A percentile compares a stretch with the other conserved stretches of the same genome.
These are phyloP conservation scores for Apocrypta bakeri DNA, from an alignment of 1,140 invertebrate genomes.

Conservation along the genomic window DNA sequence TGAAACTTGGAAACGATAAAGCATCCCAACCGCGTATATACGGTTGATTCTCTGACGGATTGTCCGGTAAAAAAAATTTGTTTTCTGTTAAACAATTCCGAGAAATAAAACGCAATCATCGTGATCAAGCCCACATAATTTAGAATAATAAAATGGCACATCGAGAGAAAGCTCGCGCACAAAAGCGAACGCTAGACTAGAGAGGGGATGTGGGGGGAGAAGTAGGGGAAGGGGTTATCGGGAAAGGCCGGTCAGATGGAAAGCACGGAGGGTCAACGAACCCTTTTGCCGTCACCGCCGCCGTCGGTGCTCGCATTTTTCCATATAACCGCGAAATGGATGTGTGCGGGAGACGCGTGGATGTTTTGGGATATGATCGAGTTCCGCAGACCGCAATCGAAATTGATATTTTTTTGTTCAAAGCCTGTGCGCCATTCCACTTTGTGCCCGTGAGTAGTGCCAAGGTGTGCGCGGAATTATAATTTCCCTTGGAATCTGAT, in stretches of 20 bases:
- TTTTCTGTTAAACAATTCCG: not conserved
- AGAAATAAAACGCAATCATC: not conserved
- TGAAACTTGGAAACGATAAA: not conserved
- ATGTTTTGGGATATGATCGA: slow-evolving; percentile 62
- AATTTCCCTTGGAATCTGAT: too few species aligned
- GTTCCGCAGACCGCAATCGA: slow-evolving; percentile 62
- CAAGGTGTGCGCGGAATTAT: too few species aligned
- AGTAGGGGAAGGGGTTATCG: not conserved
- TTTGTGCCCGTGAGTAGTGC: too few species aligned
- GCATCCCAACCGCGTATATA: not conserved
- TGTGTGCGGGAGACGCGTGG: slow-evolving; percentile 48
- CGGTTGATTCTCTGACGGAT: too few species aligned
- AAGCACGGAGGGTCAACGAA: slow-evolving; percentile 38
- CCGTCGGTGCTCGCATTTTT: not conserved
- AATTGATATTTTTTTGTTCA: slow-evolving; percentile 63
- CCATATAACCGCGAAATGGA: slow-evolving; percentile 1
- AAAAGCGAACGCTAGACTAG: not conserved
- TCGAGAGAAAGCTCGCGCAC: not conserved
- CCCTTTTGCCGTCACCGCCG: not conserved
- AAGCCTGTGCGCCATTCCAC: too few species aligned
- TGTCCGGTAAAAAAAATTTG: not conserved
- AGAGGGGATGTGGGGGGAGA: too few species aligned
- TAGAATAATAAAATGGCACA: not conserved
- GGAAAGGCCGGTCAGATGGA: slow-evolving; percentile 11
- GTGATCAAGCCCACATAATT: not conserved